Base-by-base conservation (phyloP, 2,797 vertebrate genomes). In the Amniataba percoides region DNA sequence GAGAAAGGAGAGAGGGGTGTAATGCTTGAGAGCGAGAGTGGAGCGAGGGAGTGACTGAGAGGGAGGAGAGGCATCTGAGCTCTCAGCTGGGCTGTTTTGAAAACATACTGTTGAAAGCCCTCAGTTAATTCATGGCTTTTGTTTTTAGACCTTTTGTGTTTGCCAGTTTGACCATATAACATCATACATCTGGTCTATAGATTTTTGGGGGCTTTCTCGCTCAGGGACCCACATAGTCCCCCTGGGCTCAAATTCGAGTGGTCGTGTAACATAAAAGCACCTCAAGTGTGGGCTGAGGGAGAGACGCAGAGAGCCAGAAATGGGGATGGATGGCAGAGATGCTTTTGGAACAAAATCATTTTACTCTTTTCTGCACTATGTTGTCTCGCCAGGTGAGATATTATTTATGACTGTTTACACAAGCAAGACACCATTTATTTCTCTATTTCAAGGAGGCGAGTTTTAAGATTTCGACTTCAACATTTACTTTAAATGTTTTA, bases 101-200 rank as follows among this genome's bases (percentile, higher is more conserved):
- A 99, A 99, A 99, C 97, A 98, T 90, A 95, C 96, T 94, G 96
- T 96, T 98, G 96, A 99, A 97, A 97, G 96, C 95, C 94, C 95
- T 96, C 96, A 93, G 96, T 96, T 98, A 98, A 98, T 98, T 98
- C 97, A 97, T 85, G 87, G 93, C 97, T 96, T 98, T 98, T 97
- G 96, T 98, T 97, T 98, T 97, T 97, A 92, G 84, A 40, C 87
- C 94, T 97, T 95, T 98, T 99, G 96, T 99, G 95, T 96, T 97
- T 98, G 97, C 96, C 96, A 97, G 96, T 97, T 97, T 99, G 96
- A 99, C 97, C 98, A 98, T 98, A 96, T 98, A 99, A 99, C 96
- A 94, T 98, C 97, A 97, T 98, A 97, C 98, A 99, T 99, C 98
- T 99, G 97, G 93, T 98, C 96, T 96, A 96, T 97, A 96, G 97